Conservation (phyloP, 2,888 invertebrate genomes). For the Amphipyra tragopoginis region DNA sequence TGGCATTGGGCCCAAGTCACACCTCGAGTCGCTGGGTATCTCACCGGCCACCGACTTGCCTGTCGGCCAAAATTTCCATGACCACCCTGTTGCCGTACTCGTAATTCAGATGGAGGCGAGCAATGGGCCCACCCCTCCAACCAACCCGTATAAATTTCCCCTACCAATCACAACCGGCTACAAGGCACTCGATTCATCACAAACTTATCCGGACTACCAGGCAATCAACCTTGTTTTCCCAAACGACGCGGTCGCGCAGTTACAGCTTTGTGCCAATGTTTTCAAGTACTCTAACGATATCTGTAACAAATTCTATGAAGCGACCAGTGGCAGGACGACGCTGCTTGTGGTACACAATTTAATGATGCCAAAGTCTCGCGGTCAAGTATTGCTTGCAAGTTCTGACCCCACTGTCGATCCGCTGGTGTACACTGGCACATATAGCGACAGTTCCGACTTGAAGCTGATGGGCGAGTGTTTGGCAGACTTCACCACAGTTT, state of each 20-base stretch:
- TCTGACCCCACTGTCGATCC: conserved; percentile 40
- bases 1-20: conserved; percentile 66
- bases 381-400: conserved; percentile 44
- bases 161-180: conserved; percentile 45
- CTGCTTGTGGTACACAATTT: conserved; percentile 34
- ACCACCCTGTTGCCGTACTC: conserved; percentile 32
- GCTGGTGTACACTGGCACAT: conserved; percentile 32
- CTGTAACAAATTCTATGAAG: conserved; percentile 56
- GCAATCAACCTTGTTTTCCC: conserved; percentile 54
- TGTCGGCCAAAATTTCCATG: conserved; percentile 51
- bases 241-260: conserved; percentile 38
- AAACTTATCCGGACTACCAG: conserved; percentile 61
- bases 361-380: conserved; percentile 56
- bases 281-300: conserved; percentile 59
- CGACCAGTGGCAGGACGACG: conserved; percentile 26
- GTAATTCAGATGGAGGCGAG: conserved; percentile 16
- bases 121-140: background rate
- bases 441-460: conserved; percentile 55
- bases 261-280: conserved; percentile 57
- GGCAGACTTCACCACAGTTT: conserved; percentile 58
- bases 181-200: conserved; percentile 47
- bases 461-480: conserved; percentile 51
- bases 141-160: conserved; percentile 42
- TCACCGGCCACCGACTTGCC: conserved; percentile 49
- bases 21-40: conserved; percentile 59